Evolutionary conservation across 2,113 vertebrate genomes (phyloP).

Genomic region (Hyperoodon ampullatus): DNA sequence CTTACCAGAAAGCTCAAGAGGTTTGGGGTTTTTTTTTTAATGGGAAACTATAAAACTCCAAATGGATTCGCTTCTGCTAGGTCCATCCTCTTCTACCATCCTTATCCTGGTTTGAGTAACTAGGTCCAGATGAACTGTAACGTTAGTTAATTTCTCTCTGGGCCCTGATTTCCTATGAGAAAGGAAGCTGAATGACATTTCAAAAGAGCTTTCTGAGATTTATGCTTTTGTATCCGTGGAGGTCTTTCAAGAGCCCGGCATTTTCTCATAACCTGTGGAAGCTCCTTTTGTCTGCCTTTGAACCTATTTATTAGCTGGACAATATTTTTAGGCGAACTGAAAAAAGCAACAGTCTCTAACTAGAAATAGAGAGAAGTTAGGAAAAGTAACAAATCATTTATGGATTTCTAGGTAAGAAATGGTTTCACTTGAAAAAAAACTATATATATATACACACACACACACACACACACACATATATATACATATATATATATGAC

Average conservation of each 20-base stretch:
- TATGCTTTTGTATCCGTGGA: constrained; percentile 57
- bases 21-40: background rate
- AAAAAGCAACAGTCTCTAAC: constrained; percentile 20
- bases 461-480: background rate
- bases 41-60: constrained; percentile 72
- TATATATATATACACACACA: background rate
- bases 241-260: constrained; percentile 49
- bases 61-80: constrained; percentile 59
- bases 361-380: constrained; percentile 17
- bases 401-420: constrained; percentile 31
- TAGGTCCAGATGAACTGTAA: constrained; percentile 78
- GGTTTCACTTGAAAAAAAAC: background rate
- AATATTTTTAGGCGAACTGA: background rate
- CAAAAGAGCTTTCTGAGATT: constrained; percentile 73
- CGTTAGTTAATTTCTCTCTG: constrained; percentile 62
- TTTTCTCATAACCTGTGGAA: constrained; percentile 68
- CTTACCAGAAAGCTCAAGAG: constrained; percentile 56
- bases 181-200: constrained; percentile 75
- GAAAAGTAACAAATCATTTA: constrained; percentile 41
- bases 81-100: background rate
- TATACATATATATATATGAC: background rate
- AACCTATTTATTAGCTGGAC: constrained; percentile 62
- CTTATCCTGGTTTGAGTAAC: constrained; percentile 56
- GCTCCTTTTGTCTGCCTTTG: constrained; percentile 49
- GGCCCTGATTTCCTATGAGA: constrained; percentile 70